Base-by-base conservation (phyloP, 2,888 invertebrate species). In the Agonopterix heracliana region DNA sequence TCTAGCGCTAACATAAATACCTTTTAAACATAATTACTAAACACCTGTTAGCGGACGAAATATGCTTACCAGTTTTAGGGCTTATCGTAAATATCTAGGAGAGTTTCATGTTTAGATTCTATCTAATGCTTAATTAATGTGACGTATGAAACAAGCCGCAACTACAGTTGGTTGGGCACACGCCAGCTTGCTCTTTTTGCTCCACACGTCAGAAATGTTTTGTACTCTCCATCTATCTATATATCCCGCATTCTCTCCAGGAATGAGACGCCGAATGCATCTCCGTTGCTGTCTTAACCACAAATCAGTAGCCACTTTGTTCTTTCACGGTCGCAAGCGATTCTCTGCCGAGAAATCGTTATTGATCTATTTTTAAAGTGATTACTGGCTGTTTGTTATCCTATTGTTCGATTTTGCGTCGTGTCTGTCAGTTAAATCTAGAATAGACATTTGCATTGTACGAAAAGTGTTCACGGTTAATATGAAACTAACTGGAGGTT, bases 221-320 rank as follows among this genome's bases (percentile, higher is more conserved):
- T 41, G 50, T 47, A 44, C 48, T 44, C 44, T 11, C 46, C 44
- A 41, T 48, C 47, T 49, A 45, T 49, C 52, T 52, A 64, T 71
- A 65, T 67, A 66, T 55, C 53, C 59, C 57, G 63, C 72, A 75
- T 76, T 69, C 72, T 62, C 70, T 72, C 66, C 68, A 72, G 73
- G 78, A 79, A 81, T 77, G 76, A 74, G 64, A 64, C 55, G 62
- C 56, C 65, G 59, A 71, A 26, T 26, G 26, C 26, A 26, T 26
- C 26, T 26, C 26, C 26, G 26, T 26, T 26, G 26, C 26, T 26
- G 26, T 26, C 26, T 26, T 26, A 65, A 71, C 74, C 77, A 85
- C 85, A 85, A 86, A 86, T 86, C 87, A 85, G 79, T 67, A 68
- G 68, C 71, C 77, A 80, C 81, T 86, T 85, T 83, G 78, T 77